These are phyloP conservation scores for Oscheius myriophilus DNA, from an alignment of 2,888 invertebrate species.

Conservation along the genomic window DNA sequence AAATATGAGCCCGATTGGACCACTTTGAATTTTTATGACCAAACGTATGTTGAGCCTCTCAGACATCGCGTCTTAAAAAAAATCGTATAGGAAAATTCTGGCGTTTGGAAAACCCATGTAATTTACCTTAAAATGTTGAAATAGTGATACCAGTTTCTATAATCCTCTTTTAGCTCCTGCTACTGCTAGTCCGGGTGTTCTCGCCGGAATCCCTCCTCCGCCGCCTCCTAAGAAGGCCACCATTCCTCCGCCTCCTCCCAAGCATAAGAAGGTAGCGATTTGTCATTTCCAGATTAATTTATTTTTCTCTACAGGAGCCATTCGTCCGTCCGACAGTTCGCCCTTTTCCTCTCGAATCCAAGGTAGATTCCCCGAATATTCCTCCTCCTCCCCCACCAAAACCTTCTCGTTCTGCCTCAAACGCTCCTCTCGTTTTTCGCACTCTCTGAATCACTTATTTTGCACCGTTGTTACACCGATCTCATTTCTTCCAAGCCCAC, in stretches of 20 bases:
- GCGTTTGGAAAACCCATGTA: too few relatives aligned
- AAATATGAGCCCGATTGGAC: neutral
- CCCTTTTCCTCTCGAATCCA: neutral
- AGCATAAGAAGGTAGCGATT: slow-evolving; percentile 1
- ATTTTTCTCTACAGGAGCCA: neutral
- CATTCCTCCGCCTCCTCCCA: slow-evolving; percentile 3
- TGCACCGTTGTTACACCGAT: too few relatives aligned
- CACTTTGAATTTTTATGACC: neutral
- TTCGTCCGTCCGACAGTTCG: neutral
- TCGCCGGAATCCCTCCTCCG: slow-evolving; percentile 16
- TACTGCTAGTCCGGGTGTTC: neutral
- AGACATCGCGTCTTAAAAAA: too few relatives aligned
- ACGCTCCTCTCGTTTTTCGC: neutral
- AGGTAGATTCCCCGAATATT: neutral
- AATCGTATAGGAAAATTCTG: too few relatives aligned
- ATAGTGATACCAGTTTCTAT: too few relatives aligned
- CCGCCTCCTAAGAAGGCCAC: slow-evolving; percentile 8
- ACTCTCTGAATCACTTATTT: too few relatives aligned
- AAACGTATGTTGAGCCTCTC: too few relatives aligned
- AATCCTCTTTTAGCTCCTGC: slow-evolving; percentile 8
- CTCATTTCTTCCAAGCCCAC: too few relatives aligned
- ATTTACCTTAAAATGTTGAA: too few relatives aligned
- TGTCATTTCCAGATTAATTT: neutral
- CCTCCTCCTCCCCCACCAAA: slow-evolving; percentile 2
- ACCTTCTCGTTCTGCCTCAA: too few relatives aligned